phyloP scores from a whole-genome alignment of 2,113 vertebrate species.

The Rissa tridactyla region DNA sequence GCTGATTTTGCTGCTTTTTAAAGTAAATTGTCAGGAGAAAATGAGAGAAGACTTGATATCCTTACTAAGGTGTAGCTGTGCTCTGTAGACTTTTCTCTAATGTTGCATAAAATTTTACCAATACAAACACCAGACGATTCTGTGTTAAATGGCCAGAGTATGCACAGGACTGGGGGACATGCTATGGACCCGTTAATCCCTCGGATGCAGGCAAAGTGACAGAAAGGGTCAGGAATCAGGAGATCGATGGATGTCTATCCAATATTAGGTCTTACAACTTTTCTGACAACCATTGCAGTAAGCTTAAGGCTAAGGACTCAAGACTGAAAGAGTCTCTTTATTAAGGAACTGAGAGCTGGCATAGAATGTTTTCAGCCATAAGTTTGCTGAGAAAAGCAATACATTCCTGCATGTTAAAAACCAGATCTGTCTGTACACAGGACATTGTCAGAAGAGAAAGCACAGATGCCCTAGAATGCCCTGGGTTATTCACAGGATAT shows the following conservation, averaged over 20 bases:
- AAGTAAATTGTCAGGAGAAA: background rate
- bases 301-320: background rate
- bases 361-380: background rate
- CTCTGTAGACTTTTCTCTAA: background rate
- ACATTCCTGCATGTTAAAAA: background rate
- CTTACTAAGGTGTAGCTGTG: rapidly evolving
- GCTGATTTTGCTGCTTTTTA: background rate
- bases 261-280: background rate
- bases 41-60: background rate
- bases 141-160: background rate
- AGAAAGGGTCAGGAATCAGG: background rate
- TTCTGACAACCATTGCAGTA: background rate
- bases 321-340: background rate
- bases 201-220: background rate
- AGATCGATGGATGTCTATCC: rapidly evolving
- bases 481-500: background rate
- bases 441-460: background rate
- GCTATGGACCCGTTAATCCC: too few species aligned
- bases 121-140: background rate
- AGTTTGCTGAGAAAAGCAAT: background rate
- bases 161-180: background rate
- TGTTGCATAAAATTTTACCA: background rate
- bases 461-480: background rate
- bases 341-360: background rate
- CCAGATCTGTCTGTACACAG: background rate